Evolutionary conservation across 1,140 invertebrate genomes (phyloP).

Genomic region (Leptopilina boulardi): DNA sequence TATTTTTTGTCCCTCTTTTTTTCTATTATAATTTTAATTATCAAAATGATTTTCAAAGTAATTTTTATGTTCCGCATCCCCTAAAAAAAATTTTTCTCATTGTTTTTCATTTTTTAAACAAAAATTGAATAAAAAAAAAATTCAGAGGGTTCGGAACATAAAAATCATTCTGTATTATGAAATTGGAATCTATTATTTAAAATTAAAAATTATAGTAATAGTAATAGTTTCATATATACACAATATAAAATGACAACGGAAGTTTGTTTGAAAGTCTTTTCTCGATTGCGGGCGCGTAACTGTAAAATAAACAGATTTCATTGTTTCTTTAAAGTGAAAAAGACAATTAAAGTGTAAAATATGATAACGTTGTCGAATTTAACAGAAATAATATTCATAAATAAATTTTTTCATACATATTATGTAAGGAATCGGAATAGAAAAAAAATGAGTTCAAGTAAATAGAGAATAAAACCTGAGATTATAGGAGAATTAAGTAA

Average conservation of each 20-base stretch:
- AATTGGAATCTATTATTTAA: neutral
- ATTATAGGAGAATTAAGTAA: neutral
- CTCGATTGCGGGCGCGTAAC: slow-evolving; percentile 29
- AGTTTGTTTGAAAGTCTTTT: slow-evolving; percentile 21
- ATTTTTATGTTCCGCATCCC: too few relatives aligned
- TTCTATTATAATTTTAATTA: too few relatives aligned
- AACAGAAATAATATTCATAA: too few relatives aligned
- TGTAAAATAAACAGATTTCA: slow-evolving; percentile 24
- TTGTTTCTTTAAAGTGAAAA: slow-evolving; percentile 27
- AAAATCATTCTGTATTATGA: neutral
- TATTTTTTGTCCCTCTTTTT: too few relatives aligned
- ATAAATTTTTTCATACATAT: neutral
- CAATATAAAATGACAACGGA: slow-evolving; percentile 22
- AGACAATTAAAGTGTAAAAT: neutral
- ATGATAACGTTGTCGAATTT: too few relatives aligned
- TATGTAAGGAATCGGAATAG: neutral
- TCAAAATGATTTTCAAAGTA: too few relatives aligned
- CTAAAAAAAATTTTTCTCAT: too few relatives aligned
- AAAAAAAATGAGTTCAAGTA: neutral
- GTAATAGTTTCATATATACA: neutral
- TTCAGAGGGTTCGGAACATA: neutral
- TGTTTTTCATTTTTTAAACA: too few relatives aligned
- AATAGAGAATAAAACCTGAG: neutral
- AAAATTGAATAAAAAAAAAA: too few relatives aligned
- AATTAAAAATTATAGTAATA: neutral